phyloP scores from a whole-genome alignment of 2,113 vertebrate genomes.

The Panthera tigris region DNA sequence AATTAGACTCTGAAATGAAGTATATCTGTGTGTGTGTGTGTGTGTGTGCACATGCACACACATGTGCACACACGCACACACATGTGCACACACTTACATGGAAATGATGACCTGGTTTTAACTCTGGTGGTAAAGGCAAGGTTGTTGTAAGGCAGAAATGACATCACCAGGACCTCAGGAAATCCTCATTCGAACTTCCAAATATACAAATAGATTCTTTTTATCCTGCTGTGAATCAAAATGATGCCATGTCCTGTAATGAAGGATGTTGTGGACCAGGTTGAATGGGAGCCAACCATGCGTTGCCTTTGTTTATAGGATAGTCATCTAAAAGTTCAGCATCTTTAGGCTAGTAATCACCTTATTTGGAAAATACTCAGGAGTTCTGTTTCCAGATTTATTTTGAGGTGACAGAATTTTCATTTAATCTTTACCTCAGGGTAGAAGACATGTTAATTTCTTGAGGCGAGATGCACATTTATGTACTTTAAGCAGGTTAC shows the following conservation, averaged over 20 bases:
- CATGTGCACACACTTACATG: constrained; percentile 52
- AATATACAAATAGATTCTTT: constrained; percentile 86
- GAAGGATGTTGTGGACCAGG: constrained; percentile 82
- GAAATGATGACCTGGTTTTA: constrained; percentile 82
- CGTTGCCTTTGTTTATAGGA: constrained; percentile 73
- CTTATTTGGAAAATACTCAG: constrained; percentile 77
- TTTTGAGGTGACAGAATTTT: constrained; percentile 71
- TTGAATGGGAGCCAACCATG: constrained; percentile 69
- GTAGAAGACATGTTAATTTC: constrained; percentile 75
- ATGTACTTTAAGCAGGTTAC: constrained; percentile 39
- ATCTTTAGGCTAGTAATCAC: constrained; percentile 72
- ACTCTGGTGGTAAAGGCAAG: constrained; percentile 74
- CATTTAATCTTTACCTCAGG: constrained; percentile 73
- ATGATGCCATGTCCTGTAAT: constrained; percentile 86
- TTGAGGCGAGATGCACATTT: constrained; percentile 48
- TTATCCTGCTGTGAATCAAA: constrained; percentile 86
- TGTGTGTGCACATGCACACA: neutral
- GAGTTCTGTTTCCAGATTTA: constrained; percentile 75
- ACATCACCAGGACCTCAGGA: constrained; percentile 89
- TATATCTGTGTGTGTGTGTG: neutral
- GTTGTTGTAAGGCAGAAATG: constrained; percentile 83
- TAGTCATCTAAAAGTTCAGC: constrained; percentile 73
- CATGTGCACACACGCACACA: neutral
- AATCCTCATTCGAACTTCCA: constrained; percentile 87
- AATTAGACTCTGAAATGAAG: constrained; percentile 71